Evolutionary conservation across 2,797 vertebrate species (phyloP).

Genomic region (Acanthiza pusilla): DNA sequence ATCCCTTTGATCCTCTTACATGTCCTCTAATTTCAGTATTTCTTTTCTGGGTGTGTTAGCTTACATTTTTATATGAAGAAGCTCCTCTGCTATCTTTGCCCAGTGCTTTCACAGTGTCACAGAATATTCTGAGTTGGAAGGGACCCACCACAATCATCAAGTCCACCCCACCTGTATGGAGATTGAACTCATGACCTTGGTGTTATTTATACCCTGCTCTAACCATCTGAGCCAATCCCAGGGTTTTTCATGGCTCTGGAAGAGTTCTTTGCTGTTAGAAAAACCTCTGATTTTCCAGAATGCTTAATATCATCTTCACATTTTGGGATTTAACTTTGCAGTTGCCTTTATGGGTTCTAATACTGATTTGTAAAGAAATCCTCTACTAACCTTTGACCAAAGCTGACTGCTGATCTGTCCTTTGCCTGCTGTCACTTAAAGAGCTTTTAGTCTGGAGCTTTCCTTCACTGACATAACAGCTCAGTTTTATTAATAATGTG

Average conservation of each 20-base stretch:
- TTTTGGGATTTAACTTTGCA: background rate
- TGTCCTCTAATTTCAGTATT: background rate
- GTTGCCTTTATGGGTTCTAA: background rate
- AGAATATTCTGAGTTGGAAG: background rate
- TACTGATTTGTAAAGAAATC: background rate
- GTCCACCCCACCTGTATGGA: background rate
- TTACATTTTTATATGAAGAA: background rate
- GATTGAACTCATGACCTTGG: background rate
- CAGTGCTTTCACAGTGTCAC: background rate
- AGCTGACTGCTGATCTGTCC: background rate
- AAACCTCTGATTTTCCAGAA: background rate
- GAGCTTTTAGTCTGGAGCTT: background rate
- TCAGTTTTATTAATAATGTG: background rate
- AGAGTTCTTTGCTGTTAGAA: background rate
- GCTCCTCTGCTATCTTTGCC: background rate
- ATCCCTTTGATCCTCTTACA: background rate
- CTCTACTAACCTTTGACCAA: background rate
- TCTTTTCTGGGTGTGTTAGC: background rate
- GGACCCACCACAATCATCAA: background rate
- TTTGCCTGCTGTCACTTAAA: background rate
- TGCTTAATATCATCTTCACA: background rate
- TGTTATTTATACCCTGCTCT: too few relatives aligned
- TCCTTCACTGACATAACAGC: background rate
- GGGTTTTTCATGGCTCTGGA: background rate
- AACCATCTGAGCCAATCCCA: too few relatives aligned